Evolutionary conservation across 2,797 vertebrate genomes (phyloP).

Genomic region (Sternotherus odoratus): DNA sequence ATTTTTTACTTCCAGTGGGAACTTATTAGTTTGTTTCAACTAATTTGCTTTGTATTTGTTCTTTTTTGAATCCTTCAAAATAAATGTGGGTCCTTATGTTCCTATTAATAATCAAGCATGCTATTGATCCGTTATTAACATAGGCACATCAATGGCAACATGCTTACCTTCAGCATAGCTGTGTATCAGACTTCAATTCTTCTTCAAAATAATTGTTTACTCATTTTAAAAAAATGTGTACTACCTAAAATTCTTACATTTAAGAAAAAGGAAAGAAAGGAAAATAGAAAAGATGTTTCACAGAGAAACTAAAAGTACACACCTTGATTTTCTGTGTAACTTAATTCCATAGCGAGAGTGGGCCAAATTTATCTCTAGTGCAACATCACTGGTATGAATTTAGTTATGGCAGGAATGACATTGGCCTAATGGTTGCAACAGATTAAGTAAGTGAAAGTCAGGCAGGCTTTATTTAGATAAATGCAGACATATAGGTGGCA

Average conservation of each 20-base stretch:
- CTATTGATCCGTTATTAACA: slow-evolving; percentile 31
- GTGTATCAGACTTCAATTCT: not conserved
- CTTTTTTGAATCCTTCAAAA: not conserved
- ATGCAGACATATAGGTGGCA: not conserved
- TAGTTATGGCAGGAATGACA: not conserved
- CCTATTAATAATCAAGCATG: not conserved
- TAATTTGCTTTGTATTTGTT: not conserved
- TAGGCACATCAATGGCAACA: not conserved
- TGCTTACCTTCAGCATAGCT: not conserved
- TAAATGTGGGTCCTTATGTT: not conserved
- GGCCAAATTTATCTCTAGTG: not conserved
- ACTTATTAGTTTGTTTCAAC: not conserved
- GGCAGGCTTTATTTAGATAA: not conserved
- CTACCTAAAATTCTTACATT: not conserved
- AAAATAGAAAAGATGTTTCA: not conserved
- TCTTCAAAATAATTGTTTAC: slow-evolving; percentile 1
- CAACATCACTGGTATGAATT: not conserved
- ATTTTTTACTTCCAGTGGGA: not conserved
- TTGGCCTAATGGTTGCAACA: not conserved
- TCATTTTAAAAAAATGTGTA: not conserved
- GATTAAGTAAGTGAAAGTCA: not conserved
- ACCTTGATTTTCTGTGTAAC: not conserved
- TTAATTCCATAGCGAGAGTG: not conserved
- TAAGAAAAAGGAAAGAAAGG: not conserved
- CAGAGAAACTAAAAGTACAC: not conserved